Base-by-base conservation (phyloP, 2,113 vertebrate species). In the Trichechus manatus region DNA sequence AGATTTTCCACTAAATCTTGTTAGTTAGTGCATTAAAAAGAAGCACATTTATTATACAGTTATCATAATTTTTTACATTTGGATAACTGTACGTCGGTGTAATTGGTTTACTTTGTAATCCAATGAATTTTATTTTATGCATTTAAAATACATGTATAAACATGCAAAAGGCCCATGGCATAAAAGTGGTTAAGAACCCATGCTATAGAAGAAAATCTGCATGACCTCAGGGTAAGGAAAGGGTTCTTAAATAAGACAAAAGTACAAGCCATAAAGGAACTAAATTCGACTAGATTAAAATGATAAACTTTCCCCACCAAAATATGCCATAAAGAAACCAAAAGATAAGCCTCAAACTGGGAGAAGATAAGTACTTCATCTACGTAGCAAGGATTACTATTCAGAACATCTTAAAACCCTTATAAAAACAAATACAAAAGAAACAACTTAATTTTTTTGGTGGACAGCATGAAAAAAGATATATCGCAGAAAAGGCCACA, bases 21-120 rank as follows among this genome's bases (percentile, higher is more conserved):
- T 68, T 89, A 79, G 77, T 83, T 68, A 70, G 36, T 85, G 33
- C 17, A 79, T 85, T 61, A 47, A 33, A 39, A 84, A 39, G 9
- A 91, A 75, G 68, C 17, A 56, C 11, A 56, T 44, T 56, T 74
- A 59, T 36, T 85, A 42, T 11, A 42, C 15, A 3, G 53, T 63
- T 63, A 47, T 68, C 47, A 68, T 50, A 66, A 68, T 86, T 75
- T 70, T 92, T 92, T 31, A 27, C 81, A 64, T 81, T 78, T 80
- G 78, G 72, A 84, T 61, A 23, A 47, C 42, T 75, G 22, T 27
- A 64, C 64, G 87, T 87, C 31, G 36, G 44, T 11, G 33, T 44
- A 72, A n/a, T 75, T 66, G n/a, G 22, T n/a, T 81, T 81, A 72
- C 31, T 82, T 91, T 61, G 31, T 77, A 95, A 94, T 74, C n/a